Evolutionary conservation across 1,140 invertebrate genomes (phyloP), one percentile per base, ranked within the genome.

Genomic region (Asobara japonica): DNA sequence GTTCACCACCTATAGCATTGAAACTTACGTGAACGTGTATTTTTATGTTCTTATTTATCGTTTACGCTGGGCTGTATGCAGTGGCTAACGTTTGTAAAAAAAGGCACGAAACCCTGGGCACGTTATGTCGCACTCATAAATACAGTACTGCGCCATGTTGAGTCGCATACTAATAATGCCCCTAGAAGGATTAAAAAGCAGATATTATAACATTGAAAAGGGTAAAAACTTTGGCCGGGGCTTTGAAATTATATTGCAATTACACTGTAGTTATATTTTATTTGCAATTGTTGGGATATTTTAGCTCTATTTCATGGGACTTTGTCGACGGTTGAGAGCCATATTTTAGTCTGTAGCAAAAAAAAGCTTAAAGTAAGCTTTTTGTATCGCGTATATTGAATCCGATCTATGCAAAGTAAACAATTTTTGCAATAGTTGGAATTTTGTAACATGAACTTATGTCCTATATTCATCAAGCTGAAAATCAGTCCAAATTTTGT

Each of bases 31-130:
- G 22, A 16, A 65, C 6, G 33, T 3, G 41, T 64, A 45, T 71
- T 65, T 71, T 45, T 65, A 60, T 71, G 5, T 29, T 48, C 41
- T 62, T 70, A 48, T 51, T 70, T 62, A 38, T 64, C 68, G 56
- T 62, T 70, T 69, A 69, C n/a, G 30, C 66, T 38, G 2, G n/a
- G 36, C 41, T 62, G 30, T 41, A 69, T 33, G 18, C 5, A 60
- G 20, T 25, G 13, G 27, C 56, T 41, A 29, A 64, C 25, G 18
- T 60, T 29, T 11, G 8, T 2, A 13, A 33, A 27, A 70, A 62
- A 70, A 45, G 0, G 1, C n/a, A 16, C 0, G 18, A 27, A 62
- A 62, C 8, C 29, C 56, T 7, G 56, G 22, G 36, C 68, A 70
- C 36, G 68, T 70, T 70, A 27, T 18, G 20, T 38, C 36, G 33